These are phyloP conservation scores for Dastarcus helophoroides DNA, from an alignment of 2,888 invertebrate genomes.

Conservation along the genomic window DNA sequence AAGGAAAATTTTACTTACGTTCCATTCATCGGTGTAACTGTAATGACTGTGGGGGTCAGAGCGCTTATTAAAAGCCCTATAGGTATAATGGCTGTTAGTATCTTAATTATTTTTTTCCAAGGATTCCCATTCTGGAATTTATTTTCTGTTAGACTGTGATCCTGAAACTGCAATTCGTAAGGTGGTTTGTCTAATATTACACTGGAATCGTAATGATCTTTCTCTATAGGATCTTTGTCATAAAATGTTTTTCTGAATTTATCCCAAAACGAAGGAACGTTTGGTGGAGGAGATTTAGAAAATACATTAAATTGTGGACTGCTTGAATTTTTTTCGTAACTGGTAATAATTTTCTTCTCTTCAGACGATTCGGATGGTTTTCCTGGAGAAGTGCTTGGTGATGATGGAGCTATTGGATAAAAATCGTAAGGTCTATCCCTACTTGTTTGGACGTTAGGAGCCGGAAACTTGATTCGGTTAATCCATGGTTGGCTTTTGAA, in stretches of 20 bases:
- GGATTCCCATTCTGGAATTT: constrained; percentile 32
- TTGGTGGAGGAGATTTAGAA: neutral
- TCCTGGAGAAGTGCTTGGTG: constrained; percentile 8
- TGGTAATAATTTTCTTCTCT: constrained; percentile 2
- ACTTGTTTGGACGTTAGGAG: constrained; percentile 14
- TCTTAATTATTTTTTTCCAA: constrained; percentile 51
- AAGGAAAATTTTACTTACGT: no score
- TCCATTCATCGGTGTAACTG: constrained; percentile 37
- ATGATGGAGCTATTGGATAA: constrained; percentile 8
- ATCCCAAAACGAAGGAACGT: no score
- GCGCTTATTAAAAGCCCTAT: constrained; percentile 60
- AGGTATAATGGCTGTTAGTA: constrained; percentile 57
- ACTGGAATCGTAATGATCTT: constrained; percentile 1
- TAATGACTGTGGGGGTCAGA: constrained; percentile 54
- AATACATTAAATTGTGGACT: constrained; percentile 4
- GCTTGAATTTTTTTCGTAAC: constrained; percentile 6
- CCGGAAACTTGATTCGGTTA: constrained; percentile 24
- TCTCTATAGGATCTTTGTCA: constrained; percentile 6
- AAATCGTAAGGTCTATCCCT: constrained; percentile 27
- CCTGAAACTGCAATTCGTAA: constrained; percentile 2
- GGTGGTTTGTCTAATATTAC: constrained; percentile 5
- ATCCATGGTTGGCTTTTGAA: constrained; percentile 29
- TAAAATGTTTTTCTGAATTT: no score
- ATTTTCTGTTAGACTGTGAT: constrained; percentile 1
- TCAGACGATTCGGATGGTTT: constrained; percentile 8